A percentile compares a stretch with the other conserved stretches of the same genome.
phyloP scores from a whole-genome alignment of 1,140 invertebrate species.

The Eriosoma lanigerum region DNA sequence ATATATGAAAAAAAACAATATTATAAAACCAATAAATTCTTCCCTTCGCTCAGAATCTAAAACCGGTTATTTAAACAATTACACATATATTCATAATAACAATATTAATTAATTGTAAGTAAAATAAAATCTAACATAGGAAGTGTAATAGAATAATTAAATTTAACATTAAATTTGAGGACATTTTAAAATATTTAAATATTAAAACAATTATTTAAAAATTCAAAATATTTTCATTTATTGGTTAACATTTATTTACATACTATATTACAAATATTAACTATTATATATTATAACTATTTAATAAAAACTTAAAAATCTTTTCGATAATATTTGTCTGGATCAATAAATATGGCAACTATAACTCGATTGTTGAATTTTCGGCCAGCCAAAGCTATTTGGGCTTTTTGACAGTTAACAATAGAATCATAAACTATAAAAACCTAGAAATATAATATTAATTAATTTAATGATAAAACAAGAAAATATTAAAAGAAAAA shows the following conservation, averaged over 20 bases:
- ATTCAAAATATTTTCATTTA: slow-evolving; percentile 7
- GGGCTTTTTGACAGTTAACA: slow-evolving; percentile 96
- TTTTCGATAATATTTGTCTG: slow-evolving; percentile 96
- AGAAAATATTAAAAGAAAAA: too few relatives aligned
- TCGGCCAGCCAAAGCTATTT: slow-evolving; percentile 94
- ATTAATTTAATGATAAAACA: background rate
- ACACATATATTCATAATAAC: too few relatives aligned
- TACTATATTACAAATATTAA: too few relatives aligned
- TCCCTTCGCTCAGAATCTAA: too few relatives aligned
- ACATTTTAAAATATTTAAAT: slow-evolving; percentile 8
- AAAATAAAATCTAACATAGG: background rate
- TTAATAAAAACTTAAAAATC: too few relatives aligned
- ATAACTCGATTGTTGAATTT: slow-evolving; percentile 99
- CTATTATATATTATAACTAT: slow-evolving; percentile 57
- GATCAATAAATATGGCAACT: slow-evolving; percentile 98
- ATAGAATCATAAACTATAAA: slow-evolving; percentile 98
- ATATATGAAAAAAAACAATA: too few relatives aligned
- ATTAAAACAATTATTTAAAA: too few relatives aligned
- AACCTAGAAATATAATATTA: slow-evolving; percentile 66
- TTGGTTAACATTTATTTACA: too few relatives aligned
- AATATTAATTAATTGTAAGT: background rate
- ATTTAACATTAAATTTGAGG: background rate
- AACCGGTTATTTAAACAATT: too few relatives aligned
- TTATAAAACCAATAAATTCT: too few relatives aligned
- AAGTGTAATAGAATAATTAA: background rate